Conservation (phyloP, 1,140 invertebrate species). For the Amyelois transitella region DNA sequence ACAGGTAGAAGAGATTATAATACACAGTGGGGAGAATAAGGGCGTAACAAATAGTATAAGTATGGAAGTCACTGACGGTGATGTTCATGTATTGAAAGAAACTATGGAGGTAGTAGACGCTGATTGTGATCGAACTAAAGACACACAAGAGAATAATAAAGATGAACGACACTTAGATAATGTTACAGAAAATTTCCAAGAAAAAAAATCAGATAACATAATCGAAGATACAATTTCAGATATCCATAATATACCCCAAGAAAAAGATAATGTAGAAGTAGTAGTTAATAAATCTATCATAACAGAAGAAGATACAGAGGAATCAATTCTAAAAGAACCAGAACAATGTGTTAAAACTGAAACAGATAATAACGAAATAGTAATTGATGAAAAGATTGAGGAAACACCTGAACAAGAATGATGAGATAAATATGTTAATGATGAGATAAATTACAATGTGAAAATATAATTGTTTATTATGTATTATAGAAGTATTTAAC, state of each 20-base stretch:
- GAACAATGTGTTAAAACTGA: too few relatives aligned
- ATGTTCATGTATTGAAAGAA: conserved; percentile 49
- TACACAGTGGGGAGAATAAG: conserved; percentile 41
- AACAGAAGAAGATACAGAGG: background rate
- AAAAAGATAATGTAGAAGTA: background rate
- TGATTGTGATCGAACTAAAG: conserved; percentile 5
- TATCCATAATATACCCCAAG: background rate
- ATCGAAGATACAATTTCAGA: background rate
- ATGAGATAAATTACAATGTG: too few relatives aligned
- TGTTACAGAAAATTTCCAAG: conserved; percentile 2
- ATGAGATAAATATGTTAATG: too few relatives aligned
- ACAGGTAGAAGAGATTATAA: conserved; percentile 54
- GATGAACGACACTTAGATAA: background rate
- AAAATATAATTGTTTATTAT: too few relatives aligned
- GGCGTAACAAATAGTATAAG: conserved; percentile 57
- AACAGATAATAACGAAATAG: too few relatives aligned
- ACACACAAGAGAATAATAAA: conserved; percentile 6
- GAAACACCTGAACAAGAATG: too few relatives aligned
- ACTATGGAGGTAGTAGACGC: conserved; percentile 35
- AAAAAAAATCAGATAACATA: background rate
- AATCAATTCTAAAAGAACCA: background rate
- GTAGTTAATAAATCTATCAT: background rate
- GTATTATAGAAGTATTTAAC: too few relatives aligned
- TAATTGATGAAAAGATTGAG: too few relatives aligned
- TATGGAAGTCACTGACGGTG: conserved; percentile 56